phyloP scores from a whole-genome alignment of 2,888 invertebrate genomes.

The Tenodera sinensis region DNA sequence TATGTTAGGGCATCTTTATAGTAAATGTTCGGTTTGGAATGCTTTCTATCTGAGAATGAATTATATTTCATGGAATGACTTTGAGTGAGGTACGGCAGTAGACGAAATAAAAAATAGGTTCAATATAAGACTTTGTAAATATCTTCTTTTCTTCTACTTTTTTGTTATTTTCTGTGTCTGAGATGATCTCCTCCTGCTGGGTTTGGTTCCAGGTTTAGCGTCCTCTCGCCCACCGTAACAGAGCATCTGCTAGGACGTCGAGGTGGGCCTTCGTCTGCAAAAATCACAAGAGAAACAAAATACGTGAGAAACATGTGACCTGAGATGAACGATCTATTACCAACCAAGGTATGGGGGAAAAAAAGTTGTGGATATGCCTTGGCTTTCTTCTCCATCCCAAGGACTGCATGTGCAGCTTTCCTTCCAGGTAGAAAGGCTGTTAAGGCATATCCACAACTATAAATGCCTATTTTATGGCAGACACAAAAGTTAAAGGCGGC shows the following conservation, averaged over 20 bases:
- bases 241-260: slow-evolving; percentile 90
- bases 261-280: slow-evolving; percentile 92
- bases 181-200: background rate
- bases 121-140: slow-evolving; percentile 22
- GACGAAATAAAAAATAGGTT: slow-evolving; percentile 31
- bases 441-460: too few relatives aligned
- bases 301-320: too few relatives aligned
- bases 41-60: background rate
- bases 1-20: background rate
- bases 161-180: background rate
- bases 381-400: too few relatives aligned
- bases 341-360: too few relatives aligned
- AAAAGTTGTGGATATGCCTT: too few relatives aligned
- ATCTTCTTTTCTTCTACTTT: slow-evolving; percentile 2
- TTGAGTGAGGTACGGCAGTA: slow-evolving; percentile 30
- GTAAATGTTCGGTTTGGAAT: background rate
- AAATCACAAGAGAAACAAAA: slow-evolving; percentile 36
- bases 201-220: slow-evolving; percentile 56
- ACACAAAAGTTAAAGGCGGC: too few relatives aligned
- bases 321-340: too few relatives aligned
- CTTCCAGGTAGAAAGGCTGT: too few relatives aligned
- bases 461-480: too few relatives aligned
- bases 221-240: slow-evolving; percentile 90
- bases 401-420: too few relatives aligned
- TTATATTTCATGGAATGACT: slow-evolving; percentile 6